phyloP scores from a whole-genome alignment of 1,140 invertebrate species.

The Drosophila pectinifera region DNA sequence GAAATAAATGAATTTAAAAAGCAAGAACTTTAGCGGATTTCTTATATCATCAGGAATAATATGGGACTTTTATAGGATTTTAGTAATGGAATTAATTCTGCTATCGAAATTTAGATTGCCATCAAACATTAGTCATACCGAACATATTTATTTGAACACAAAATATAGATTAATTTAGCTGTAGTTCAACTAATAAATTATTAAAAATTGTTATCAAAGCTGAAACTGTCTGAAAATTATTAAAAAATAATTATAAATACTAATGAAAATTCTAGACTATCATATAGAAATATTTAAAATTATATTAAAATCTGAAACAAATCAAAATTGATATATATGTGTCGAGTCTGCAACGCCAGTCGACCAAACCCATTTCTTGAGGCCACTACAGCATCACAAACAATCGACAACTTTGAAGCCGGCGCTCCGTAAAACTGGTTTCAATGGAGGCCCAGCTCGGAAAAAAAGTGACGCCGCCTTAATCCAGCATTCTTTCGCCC shows the following conservation, averaged over 20 bases:
- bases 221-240: too few relatives aligned
- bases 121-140: too few relatives aligned
- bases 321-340: not conserved
- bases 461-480: slow-evolving; percentile 51
- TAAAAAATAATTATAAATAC: too few relatives aligned
- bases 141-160: too few relatives aligned
- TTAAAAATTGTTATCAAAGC: too few relatives aligned
- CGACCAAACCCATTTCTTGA: not conserved
- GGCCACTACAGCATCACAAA: slow-evolving; percentile 25
- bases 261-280: not conserved
- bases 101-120: too few relatives aligned
- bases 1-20: not conserved
- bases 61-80: too few relatives aligned
- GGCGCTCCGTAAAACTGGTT: slow-evolving; percentile 69
- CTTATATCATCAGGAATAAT: too few relatives aligned
- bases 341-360: not conserved
- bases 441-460: slow-evolving; percentile 20
- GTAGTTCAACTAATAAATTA: too few relatives aligned
- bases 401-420: slow-evolving; percentile 59
- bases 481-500: slow-evolving; percentile 72
- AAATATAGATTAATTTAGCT: too few relatives aligned
- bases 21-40: not conserved
- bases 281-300: not conserved
- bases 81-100: too few relatives aligned
- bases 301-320: not conserved